Conservation (phyloP, 2,888 invertebrate species). For the Caenorhabditis sp. region DNA sequence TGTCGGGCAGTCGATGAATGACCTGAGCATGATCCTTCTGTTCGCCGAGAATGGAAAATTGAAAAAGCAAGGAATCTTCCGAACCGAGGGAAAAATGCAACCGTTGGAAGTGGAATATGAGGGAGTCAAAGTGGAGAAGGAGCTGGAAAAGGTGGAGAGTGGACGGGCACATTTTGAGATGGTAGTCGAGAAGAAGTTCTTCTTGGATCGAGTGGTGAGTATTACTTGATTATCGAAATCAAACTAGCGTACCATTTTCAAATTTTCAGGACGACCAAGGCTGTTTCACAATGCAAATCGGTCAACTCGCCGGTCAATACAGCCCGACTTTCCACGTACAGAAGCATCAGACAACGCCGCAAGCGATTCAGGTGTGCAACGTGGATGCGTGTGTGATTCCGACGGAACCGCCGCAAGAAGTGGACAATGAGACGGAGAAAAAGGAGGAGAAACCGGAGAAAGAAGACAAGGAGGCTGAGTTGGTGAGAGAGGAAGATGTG, state of each 20-base stretch:
- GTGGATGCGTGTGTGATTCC: conserved; percentile 51
- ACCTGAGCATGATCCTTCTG: conserved; percentile 66
- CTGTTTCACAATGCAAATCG: conserved; percentile 70
- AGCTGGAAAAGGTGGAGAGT: conserved; percentile 43
- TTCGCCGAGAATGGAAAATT: conserved; percentile 70
- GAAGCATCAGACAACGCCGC: conserved; percentile 64
- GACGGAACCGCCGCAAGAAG: conserved; percentile 34
- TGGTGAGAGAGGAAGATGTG: no score
- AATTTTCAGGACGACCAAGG: conserved; percentile 54
- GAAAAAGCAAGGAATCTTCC: conserved; percentile 65
- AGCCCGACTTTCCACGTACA: conserved; percentile 54
- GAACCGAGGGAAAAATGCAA: conserved; percentile 61
- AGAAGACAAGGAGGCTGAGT: conserved; percentile 37
- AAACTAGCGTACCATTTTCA: neutral
- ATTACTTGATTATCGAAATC: no score
- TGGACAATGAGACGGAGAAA: conserved; percentile 29
- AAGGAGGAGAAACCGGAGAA: conserved; percentile 7
- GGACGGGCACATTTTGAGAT: conserved; percentile 53
- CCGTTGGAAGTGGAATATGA: conserved; percentile 25
- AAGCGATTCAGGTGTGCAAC: conserved; percentile 55
- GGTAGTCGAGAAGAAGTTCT: conserved; percentile 58
- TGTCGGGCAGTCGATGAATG: conserved; percentile 69
- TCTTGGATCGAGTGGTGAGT: conserved; percentile 49
- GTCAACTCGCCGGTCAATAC: conserved; percentile 67
- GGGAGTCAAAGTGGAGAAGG: conserved; percentile 36